Conservation (phyloP, 2,888 invertebrate genomes). For the Loripinus fragilis region DNA sequence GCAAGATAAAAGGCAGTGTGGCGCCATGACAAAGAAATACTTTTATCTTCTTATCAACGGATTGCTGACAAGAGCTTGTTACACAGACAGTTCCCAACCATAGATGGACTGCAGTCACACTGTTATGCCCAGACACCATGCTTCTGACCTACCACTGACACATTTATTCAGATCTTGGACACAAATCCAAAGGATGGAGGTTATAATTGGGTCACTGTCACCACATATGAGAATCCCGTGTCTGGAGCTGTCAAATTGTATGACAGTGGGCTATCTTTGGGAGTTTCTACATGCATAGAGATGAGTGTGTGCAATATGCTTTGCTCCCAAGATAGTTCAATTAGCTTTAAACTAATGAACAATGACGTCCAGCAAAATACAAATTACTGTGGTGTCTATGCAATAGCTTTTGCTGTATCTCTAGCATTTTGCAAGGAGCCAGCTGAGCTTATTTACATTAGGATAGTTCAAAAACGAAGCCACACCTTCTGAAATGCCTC, state of each 20-base stretch:
- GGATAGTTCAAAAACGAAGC: too few relatives aligned
- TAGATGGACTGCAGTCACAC: constrained; percentile 17
- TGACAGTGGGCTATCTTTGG: not conserved
- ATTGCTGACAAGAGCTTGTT: not conserved
- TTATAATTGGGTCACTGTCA: not conserved
- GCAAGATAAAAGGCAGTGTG: too few relatives aligned
- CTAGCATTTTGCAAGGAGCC: too few relatives aligned
- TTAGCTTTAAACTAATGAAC: not conserved
- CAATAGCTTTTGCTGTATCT: too few relatives aligned
- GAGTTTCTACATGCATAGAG: not conserved
- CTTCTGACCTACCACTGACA: not conserved
- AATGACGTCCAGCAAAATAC: too few relatives aligned
- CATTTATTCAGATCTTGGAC: constrained; percentile 7
- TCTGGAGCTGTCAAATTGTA: not conserved
- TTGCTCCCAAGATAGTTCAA: not conserved
- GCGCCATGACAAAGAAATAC: too few relatives aligned
- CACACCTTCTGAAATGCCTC: too few relatives aligned
- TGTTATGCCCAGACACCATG: constrained; percentile 22
- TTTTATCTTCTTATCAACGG: too few relatives aligned
- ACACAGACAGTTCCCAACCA: constrained; percentile 5
- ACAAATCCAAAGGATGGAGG: not conserved
- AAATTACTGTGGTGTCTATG: too few relatives aligned
- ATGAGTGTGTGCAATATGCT: not conserved
- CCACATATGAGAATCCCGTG: not conserved
- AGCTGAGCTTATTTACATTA: too few relatives aligned